Percentiles rank a stretch among this genome's conserved stretches.
These are phyloP conservation scores for Oryzias sinensis DNA, from an alignment of 2,797 vertebrate genomes.

Conservation along the genomic window DNA sequence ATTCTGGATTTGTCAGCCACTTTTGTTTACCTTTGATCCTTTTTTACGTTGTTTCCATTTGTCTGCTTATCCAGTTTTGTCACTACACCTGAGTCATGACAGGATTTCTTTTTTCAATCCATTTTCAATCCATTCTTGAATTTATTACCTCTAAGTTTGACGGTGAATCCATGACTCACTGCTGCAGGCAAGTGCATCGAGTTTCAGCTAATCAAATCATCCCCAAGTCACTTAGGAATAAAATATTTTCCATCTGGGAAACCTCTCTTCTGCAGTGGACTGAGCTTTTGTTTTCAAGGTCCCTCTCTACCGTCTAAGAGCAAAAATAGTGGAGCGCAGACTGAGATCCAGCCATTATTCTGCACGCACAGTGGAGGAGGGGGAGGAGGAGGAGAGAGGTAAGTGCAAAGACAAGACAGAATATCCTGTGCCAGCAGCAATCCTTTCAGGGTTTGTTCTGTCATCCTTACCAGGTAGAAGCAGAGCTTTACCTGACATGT, in stretches of 20 bases:
- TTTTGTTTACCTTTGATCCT: too few species aligned
- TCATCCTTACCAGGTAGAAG: slow-evolving; percentile 37
- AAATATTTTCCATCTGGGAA: slow-evolving; percentile 54
- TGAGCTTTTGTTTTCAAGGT: slow-evolving; percentile 62
- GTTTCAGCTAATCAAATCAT: slow-evolving; percentile 66
- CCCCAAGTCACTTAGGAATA: slow-evolving; percentile 51
- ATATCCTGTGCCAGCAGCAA: slow-evolving; percentile 55
- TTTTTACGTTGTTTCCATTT: too few species aligned
- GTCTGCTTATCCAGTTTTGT: too few species aligned
- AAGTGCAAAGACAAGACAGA: slow-evolving; percentile 29
- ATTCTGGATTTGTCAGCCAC: too few species aligned
- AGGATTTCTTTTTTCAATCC: slow-evolving; percentile 16
- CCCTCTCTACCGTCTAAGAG: slow-evolving; percentile 35
- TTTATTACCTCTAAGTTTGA: slow-evolving; percentile 45
- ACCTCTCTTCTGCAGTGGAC: slow-evolving; percentile 13
- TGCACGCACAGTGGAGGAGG: slow-evolving; percentile 4
- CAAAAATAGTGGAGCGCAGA: slow-evolving; percentile 12
- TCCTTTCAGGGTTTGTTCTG: slow-evolving; percentile 64
- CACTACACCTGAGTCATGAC: neutral
- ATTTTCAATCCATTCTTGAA: slow-evolving; percentile 37
- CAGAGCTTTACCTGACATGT: too few species aligned
- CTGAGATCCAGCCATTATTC: slow-evolving; percentile 1
- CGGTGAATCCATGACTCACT: slow-evolving; percentile 45
- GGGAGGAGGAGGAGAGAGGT: slow-evolving; percentile 11
- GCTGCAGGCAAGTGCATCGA: slow-evolving; percentile 38